phyloP scores from a whole-genome alignment of 2,888 invertebrate genomes.

The Drosophila multiciliata region DNA sequence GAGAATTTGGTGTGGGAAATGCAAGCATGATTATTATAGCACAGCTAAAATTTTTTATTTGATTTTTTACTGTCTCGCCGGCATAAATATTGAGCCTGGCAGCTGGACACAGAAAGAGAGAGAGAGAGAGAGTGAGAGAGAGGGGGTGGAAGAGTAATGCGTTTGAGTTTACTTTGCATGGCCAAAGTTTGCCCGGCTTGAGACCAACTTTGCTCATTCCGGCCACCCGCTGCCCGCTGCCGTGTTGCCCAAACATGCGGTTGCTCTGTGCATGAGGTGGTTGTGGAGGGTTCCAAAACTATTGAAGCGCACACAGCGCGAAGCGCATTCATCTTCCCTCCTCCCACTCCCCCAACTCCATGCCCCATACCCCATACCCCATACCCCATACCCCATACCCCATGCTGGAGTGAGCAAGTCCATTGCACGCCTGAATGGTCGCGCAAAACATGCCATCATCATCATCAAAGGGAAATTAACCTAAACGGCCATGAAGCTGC shows the following conservation, averaged over 20 bases:
- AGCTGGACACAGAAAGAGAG: neutral
- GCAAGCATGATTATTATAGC: slow-evolving; percentile 67
- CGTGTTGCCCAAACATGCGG: slow-evolving; percentile 14
- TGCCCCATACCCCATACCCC: no score
- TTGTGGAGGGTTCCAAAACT: slow-evolving; percentile 46
- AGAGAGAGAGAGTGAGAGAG: neutral
- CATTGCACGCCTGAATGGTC: slow-evolving; percentile 82
- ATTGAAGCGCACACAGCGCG: slow-evolving; percentile 71
- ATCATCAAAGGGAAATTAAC: slow-evolving; percentile 83
- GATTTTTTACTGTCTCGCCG: slow-evolving; percentile 22
- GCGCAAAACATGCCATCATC: slow-evolving; percentile 79
- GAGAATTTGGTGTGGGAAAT: slow-evolving; percentile 52
- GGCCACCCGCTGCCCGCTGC: slow-evolving; percentile 22
- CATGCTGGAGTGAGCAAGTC: slow-evolving; percentile 68
- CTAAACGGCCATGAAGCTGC: slow-evolving; percentile 78
- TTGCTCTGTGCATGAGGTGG: neutral
- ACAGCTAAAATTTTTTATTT: slow-evolving; percentile 38
- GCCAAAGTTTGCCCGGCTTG: slow-evolving; percentile 47
- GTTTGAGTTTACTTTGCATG: slow-evolving; percentile 50
- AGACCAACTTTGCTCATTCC: slow-evolving; percentile 27
- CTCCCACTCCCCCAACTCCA: no score
- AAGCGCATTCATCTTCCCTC: slow-evolving; percentile 65
- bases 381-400: no score
- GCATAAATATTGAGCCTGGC: slow-evolving; percentile 34
- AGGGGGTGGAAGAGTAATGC: neutral